These are phyloP conservation scores for Paedocypris micromegethes DNA, from an alignment of 2,797 vertebrate genomes.

Conservation along the genomic window DNA sequence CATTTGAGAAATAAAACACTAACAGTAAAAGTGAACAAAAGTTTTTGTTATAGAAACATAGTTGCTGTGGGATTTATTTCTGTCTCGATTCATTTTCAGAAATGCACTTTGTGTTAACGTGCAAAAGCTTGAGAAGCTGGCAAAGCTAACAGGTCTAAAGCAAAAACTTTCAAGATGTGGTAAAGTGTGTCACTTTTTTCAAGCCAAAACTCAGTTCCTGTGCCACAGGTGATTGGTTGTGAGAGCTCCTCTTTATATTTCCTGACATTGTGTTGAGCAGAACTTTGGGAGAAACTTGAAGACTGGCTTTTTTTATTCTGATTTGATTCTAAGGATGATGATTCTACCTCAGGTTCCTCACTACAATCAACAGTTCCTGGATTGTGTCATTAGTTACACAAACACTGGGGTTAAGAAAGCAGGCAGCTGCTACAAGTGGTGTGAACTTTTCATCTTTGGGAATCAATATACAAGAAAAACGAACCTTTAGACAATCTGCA, in stretches of 20 bases:
- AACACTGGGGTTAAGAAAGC: constrained; percentile 37
- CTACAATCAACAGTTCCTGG: constrained; percentile 29
- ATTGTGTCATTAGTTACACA: constrained; percentile 44
- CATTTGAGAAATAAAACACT: no score
- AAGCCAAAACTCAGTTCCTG: no score
- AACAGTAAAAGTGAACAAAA: no score
- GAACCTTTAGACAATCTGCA: not conserved
- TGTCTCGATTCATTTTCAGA: no score
- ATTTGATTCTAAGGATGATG: not conserved
- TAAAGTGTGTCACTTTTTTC: no score
- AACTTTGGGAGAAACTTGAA: constrained; percentile 13
- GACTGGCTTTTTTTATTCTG: constrained; percentile 36
- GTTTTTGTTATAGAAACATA: no score
- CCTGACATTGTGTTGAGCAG: constrained; percentile 32
- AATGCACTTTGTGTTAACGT: constrained; percentile 31
- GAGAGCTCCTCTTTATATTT: constrained; percentile 1
- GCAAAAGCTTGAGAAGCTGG: no score
- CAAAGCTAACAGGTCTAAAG: no score
- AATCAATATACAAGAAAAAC: constrained; percentile 36
- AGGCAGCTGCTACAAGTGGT: constrained; percentile 39
- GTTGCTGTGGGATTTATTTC: no score
- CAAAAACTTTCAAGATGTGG: no score
- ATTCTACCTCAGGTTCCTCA: constrained; percentile 27
- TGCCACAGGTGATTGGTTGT: no score
- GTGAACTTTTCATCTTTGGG: constrained; percentile 38